Percentiles rank a stretch among this genome's conserved stretches.
Conservation (phyloP, 2,888 invertebrate species). For the Piscicola geometra region DNA sequence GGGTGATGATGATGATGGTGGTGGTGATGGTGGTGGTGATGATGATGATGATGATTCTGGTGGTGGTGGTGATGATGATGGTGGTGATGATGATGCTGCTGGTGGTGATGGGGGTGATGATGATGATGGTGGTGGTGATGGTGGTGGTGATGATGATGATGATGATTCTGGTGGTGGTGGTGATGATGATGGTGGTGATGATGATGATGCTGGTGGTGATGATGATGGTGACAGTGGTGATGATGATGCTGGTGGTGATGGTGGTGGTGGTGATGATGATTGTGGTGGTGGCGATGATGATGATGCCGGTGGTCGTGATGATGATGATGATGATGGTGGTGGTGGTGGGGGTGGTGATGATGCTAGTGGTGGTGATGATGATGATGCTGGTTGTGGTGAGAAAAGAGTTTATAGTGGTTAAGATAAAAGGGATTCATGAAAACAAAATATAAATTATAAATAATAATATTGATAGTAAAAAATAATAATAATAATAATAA, state of each 20-base stretch:
- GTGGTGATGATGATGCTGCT: background rate
- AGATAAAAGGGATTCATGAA: no score
- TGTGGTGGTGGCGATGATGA: background rate
- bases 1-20: background rate
- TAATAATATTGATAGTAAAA: no score
- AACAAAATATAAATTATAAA: no score
- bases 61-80: background rate
- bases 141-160: no score
- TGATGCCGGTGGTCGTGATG: background rate
- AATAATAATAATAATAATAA: no score
- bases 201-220: no score
- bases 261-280: slow-evolving; percentile 12
- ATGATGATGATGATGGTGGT: background rate
- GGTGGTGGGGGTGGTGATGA: background rate
- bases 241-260: slow-evolving; percentile 6
- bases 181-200: no score
- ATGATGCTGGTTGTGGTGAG: no score
- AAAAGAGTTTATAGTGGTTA: no score
- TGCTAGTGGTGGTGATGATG: background rate
- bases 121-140: background rate
- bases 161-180: no score
- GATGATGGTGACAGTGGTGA: background rate
- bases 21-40: background rate
- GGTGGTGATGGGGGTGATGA: background rate
- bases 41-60: background rate